Conservation (phyloP, 1,140 invertebrate genomes). For the Aphidius ervi region DNA sequence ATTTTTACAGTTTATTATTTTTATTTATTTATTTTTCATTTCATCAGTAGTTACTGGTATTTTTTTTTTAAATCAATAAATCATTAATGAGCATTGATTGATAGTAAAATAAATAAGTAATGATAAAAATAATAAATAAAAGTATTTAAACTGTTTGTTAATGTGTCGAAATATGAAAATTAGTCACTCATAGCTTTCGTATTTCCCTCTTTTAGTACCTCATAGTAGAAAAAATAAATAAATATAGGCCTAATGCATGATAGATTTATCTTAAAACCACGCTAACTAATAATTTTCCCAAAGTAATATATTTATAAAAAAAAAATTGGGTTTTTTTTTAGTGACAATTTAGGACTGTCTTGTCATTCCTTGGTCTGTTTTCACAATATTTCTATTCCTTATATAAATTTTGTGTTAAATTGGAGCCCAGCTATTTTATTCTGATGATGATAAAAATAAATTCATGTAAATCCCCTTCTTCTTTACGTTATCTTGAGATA, state of each 20-base stretch:
- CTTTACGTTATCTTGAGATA: neutral
- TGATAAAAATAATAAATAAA: conserved; percentile 10
- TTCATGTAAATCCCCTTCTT: no score
- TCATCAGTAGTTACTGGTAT: neutral
- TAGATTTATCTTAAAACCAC: conserved; percentile 24
- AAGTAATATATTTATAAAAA: conserved; percentile 5
- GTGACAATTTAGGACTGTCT: conserved; percentile 21
- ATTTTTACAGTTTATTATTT: no score
- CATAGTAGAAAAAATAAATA: conserved; percentile 23
- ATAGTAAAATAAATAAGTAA: neutral
- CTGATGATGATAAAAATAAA: no score
- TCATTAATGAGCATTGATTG: conserved; percentile 16
- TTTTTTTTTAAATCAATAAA: conserved; percentile 17
- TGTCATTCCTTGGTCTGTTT: conserved; percentile 6
- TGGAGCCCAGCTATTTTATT: no score
- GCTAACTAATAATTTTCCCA: conserved; percentile 16
- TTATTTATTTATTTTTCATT: no score
- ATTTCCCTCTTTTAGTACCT: conserved; percentile 31
- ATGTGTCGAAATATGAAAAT: conserved; percentile 25
- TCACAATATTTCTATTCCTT: neutral
- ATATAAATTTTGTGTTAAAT: no score
- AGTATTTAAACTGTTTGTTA: conserved; percentile 22
- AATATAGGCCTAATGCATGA: conserved; percentile 38
- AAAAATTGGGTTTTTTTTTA: conserved; percentile 10
- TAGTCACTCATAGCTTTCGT: conserved; percentile 31